Percentiles rank a stretch among this genome's conserved stretches.
These are phyloP conservation scores for Halesus radiatus DNA, from an alignment of 1,140 invertebrate genomes.

Conservation along the genomic window DNA sequence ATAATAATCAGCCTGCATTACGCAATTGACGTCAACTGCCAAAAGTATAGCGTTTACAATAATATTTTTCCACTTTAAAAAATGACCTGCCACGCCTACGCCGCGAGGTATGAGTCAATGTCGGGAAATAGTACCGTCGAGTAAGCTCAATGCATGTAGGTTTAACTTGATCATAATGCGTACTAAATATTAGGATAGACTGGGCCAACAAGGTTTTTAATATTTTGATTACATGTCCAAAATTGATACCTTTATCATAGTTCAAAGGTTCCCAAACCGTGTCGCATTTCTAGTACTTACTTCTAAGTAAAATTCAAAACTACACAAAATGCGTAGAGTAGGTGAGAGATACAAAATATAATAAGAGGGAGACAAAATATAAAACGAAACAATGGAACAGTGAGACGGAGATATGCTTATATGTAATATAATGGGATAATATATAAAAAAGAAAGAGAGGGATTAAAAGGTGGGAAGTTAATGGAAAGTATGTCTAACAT, in stretches of 20 bases:
- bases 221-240: background rate
- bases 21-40: background rate
- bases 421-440: too few relatives aligned
- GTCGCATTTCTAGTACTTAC: too few relatives aligned
- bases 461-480: too few relatives aligned
- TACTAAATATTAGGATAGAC: constrained; percentile 1
- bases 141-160: background rate
- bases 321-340: too few relatives aligned
- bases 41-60: too few relatives aligned
- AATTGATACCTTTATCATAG: background rate
- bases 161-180: background rate
- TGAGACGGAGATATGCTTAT: too few relatives aligned
- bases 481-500: too few relatives aligned
- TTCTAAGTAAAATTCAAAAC: too few relatives aligned
- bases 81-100: background rate
- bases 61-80: background rate
- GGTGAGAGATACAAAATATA: too few relatives aligned
- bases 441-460: too few relatives aligned
- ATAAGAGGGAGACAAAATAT: too few relatives aligned
- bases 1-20: background rate
- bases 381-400: too few relatives aligned
- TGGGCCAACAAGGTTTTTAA: background rate
- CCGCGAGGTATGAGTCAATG: constrained; percentile 7
- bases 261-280: background rate
- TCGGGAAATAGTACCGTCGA: background rate